Conservation (phyloP, 2,113 vertebrate genomes). For the Rhipidura dahli region DNA sequence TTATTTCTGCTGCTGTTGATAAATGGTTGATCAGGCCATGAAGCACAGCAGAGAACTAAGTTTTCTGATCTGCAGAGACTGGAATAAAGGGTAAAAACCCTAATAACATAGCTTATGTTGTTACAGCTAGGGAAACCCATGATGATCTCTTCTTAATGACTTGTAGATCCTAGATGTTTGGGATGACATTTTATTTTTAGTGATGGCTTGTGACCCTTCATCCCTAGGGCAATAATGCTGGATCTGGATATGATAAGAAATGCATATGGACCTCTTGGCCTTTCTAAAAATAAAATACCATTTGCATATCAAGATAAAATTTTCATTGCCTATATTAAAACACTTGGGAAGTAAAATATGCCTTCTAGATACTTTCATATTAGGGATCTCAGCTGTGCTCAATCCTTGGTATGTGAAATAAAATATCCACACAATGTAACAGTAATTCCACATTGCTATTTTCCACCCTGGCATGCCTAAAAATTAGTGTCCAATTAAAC, state of each 20-base stretch:
- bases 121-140: not conserved
- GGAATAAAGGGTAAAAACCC: not conserved
- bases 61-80: not conserved
- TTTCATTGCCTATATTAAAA: not conserved
- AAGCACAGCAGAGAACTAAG: not conserved
- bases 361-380: slow-evolving; percentile 13
- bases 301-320: not conserved
- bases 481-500: not conserved
- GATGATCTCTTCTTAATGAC: not conserved
- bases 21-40: not conserved
- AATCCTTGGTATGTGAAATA: not conserved
- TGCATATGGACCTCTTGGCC: not conserved
- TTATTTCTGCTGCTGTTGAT: not conserved
- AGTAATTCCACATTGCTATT: not conserved
- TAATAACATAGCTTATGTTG: not conserved
- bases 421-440: not conserved
- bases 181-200: not conserved
- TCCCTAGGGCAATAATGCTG: not conserved
- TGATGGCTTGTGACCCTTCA: not conserved
- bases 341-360: not conserved
- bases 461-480: not conserved
- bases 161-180: not conserved
- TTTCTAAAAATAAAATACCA: not conserved
- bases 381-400: not conserved
- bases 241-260: not conserved